These are phyloP conservation scores for Tetragnatha montana DNA, from an alignment of 2,888 invertebrate species.

Conservation along the genomic window DNA sequence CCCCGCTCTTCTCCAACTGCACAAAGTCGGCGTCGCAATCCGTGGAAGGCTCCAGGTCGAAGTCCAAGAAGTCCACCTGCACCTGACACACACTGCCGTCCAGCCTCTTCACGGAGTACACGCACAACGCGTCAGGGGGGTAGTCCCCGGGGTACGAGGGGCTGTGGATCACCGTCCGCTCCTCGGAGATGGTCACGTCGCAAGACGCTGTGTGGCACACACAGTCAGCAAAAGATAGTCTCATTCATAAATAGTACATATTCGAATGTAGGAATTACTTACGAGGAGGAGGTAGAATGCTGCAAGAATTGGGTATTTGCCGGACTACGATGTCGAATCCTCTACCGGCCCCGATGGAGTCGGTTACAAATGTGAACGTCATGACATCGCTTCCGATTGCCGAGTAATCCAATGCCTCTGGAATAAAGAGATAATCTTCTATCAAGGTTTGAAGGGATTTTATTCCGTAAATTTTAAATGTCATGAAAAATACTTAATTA, in stretches of 20 bases:
- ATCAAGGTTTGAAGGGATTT: too few relatives aligned
- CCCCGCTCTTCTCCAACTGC: conserved; percentile 69
- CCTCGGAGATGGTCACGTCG: conserved; percentile 64
- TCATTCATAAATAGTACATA: too few relatives aligned
- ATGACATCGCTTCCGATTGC: conserved; percentile 65
- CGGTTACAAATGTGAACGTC: conserved; percentile 71
- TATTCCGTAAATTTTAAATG: too few relatives aligned
- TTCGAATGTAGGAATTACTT: conserved; percentile 16
- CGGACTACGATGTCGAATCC: conserved; percentile 72
- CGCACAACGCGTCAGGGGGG: conserved; percentile 69
- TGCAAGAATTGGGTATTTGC: conserved; percentile 71
- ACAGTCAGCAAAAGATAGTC: not conserved
- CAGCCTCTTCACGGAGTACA: conserved; percentile 66
- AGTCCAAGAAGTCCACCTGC: conserved; percentile 72
- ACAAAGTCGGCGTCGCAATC: conserved; percentile 73
- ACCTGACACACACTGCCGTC: conserved; percentile 72
- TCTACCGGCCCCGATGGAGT: conserved; percentile 71
- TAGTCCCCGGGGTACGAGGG: conserved; percentile 72
- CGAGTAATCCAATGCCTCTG: conserved; percentile 71
- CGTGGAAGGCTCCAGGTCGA: conserved; percentile 72
- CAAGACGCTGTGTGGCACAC: conserved; percentile 61
- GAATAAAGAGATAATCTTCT: not conserved
- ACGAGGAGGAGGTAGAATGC: conserved; percentile 60
- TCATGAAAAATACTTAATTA: too few relatives aligned
- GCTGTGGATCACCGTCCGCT: conserved; percentile 66